Evolutionary conservation across 2,113 vertebrate genomes (phyloP).

Genomic region (Chionis minor): DNA sequence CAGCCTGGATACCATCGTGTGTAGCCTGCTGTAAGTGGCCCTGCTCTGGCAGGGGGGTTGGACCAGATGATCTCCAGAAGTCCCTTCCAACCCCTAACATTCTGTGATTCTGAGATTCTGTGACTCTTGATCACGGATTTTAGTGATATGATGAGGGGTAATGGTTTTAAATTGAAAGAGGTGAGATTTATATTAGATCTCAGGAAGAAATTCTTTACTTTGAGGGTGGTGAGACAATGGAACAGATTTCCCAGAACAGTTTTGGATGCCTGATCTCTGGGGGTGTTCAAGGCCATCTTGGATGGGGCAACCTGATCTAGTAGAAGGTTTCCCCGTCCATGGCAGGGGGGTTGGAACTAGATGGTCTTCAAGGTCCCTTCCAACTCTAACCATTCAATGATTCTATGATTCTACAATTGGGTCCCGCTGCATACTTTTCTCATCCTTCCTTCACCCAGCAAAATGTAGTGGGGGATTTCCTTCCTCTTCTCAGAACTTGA

Average conservation of each 20-base stretch:
- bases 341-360: neutral
- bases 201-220: neutral
- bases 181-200: neutral
- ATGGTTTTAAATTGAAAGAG: neutral
- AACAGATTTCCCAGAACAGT: neutral
- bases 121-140: neutral
- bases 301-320: neutral
- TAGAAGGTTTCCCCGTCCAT: neutral
- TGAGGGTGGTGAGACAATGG: neutral
- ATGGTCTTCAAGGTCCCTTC: neutral
- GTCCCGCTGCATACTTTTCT: neutral
- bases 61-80: too few relatives aligned
- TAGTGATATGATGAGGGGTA: neutral
- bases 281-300: neutral
- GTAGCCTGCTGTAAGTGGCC: too few relatives aligned
- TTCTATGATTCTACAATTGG: neutral
- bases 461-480: accelerated
- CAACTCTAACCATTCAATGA: neutral
- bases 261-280: neutral
- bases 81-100: too few relatives aligned
- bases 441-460: neutral
- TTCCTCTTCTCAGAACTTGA: neutral
- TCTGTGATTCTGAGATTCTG: too few relatives aligned
- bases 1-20: too few relatives aligned
- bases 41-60: too few relatives aligned